Evolutionary conservation across 92 coral and sea anemone genomes (phyloP).

Genomic region (Heliopora coerulea): DNA sequence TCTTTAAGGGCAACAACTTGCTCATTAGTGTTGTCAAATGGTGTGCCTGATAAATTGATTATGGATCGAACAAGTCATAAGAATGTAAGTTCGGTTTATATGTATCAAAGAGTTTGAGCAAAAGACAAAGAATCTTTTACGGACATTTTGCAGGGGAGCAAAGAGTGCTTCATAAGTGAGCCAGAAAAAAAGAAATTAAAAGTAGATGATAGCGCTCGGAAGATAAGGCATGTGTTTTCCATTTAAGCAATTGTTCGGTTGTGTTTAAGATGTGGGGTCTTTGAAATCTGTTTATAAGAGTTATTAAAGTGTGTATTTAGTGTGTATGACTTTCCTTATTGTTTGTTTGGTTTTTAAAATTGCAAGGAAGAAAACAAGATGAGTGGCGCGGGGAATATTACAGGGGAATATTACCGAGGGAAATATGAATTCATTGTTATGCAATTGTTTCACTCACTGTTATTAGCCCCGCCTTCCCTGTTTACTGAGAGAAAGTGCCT

Average conservation of each 20-base stretch:
- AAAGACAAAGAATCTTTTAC: slow-evolving; percentile 32
- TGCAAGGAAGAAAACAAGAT: not conserved
- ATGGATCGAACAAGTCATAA: slow-evolving; percentile 48
- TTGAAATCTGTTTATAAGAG: not conserved
- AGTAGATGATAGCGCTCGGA: not conserved
- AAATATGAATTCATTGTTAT: slow-evolving; percentile 9
- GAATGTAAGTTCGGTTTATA: slow-evolving; percentile 5
- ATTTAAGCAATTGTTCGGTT: not conserved
- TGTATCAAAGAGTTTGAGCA: slow-evolving; percentile 18
- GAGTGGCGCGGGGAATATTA: slow-evolving; percentile 1
- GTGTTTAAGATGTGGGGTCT: not conserved
- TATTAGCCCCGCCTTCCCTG: slow-evolving; percentile 7
- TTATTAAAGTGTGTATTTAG: too few species aligned
- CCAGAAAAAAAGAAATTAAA: slow-evolving; percentile 15
- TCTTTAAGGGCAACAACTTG: not conserved
- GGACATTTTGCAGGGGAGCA: slow-evolving; percentile 30
- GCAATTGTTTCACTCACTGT: not conserved
- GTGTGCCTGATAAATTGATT: slow-evolving; percentile 46
- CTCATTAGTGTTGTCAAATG: slow-evolving; percentile 20
- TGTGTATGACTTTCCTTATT: not conserved
- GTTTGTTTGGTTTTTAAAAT: not conserved
- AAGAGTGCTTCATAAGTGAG: slow-evolving; percentile 13
- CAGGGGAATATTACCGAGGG: slow-evolving; percentile 6
- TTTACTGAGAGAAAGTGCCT: not conserved
- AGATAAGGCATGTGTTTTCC: not conserved